These are phyloP conservation scores for Halichoerus grypus DNA, from an alignment of 2,113 vertebrate genomes.

Conservation along the genomic window DNA sequence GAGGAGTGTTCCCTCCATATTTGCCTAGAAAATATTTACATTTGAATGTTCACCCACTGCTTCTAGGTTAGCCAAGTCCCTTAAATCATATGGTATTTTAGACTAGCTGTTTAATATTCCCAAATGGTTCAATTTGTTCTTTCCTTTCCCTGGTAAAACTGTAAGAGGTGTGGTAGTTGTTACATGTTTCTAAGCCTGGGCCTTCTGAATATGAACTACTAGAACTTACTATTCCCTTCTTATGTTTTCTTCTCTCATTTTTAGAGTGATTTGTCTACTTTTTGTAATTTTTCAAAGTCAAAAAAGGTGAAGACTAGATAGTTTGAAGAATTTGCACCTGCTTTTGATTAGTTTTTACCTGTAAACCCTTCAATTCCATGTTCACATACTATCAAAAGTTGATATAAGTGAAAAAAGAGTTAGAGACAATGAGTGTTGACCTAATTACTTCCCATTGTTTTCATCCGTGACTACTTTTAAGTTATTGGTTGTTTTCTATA, in stretches of 20 bases:
- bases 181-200: slow-evolving; percentile 10
- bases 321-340: slow-evolving; percentile 14
- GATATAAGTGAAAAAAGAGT: background rate
- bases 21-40: background rate
- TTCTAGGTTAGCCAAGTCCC: background rate
- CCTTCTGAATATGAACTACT: slow-evolving; percentile 7
- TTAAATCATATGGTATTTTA: background rate
- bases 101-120: background rate
- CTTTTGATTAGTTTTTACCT: slow-evolving; percentile 53
- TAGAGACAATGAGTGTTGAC: background rate
- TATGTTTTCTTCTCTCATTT: background rate
- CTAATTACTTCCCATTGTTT: slow-evolving; percentile 20
- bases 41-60: background rate
- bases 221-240: background rate
- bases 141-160: slow-evolving; percentile 1
- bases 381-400: slow-evolving; percentile 47
- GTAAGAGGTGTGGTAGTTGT: background rate
- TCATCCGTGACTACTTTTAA: background rate
- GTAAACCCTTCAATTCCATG: slow-evolving; percentile 10
- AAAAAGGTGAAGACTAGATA: background rate
- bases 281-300: slow-evolving; percentile 38
- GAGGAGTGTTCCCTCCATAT: background rate
- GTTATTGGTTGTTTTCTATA: background rate
- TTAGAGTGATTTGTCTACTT: slow-evolving; percentile 20
- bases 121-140: background rate